Conservation (phyloP, 2,888 invertebrate genomes). For the Epinotia brunnichana region DNA sequence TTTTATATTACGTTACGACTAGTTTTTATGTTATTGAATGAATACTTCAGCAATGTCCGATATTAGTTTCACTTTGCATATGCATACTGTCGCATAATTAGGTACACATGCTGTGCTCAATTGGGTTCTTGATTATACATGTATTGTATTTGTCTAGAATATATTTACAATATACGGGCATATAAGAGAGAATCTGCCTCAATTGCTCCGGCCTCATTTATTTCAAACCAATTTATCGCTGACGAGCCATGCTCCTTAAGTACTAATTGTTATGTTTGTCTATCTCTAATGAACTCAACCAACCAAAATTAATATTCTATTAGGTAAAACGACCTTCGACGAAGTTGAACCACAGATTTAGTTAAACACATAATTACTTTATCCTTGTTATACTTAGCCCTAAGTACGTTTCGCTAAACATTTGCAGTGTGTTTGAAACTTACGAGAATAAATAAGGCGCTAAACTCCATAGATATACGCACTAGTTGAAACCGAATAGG, state of each 20-base stretch:
- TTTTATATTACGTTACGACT: no score
- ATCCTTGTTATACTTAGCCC: constrained; percentile 3
- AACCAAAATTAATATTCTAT: neutral
- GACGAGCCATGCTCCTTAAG: neutral
- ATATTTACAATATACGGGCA: neutral
- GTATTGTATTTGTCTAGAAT: constrained; percentile 2
- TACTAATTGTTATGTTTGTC: neutral
- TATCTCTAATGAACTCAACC: neutral
- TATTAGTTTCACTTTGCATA: no score
- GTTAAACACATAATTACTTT: constrained; percentile 1
- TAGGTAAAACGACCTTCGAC: neutral
- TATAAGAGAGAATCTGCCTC: neutral
- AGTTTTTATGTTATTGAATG: no score
- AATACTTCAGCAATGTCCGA: no score
- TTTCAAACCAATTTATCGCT: constrained; percentile 17
- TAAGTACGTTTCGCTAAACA: neutral
- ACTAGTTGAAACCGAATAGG: no score
- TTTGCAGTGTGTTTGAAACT: neutral
- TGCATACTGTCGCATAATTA: no score
- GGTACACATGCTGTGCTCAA: neutral
- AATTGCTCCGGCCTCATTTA: constrained; percentile 30
- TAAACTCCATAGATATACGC: no score
- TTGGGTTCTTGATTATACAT: neutral
- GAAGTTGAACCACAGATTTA: neutral
- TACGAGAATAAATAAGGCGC: neutral